These are phyloP conservation scores for Pollicipes pollicipes DNA, from an alignment of 1,140 invertebrate genomes.

Conservation along the genomic window DNA sequence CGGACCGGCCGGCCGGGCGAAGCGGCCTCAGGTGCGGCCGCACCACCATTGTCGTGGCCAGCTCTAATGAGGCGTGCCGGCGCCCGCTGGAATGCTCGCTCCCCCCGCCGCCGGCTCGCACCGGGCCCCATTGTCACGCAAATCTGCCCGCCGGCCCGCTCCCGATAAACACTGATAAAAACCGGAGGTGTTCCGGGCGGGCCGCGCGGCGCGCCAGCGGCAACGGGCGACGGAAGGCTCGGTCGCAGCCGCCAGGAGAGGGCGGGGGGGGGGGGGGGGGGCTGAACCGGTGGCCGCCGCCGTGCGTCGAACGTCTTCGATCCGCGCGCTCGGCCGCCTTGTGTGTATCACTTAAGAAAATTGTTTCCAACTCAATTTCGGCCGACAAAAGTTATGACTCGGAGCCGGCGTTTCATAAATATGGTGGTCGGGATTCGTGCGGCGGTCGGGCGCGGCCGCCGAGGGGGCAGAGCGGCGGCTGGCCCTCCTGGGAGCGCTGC, in stretches of 20 bases:
- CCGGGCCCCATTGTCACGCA: background rate
- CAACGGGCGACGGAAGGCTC: background rate
- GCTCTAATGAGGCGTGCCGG: background rate
- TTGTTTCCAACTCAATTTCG: slow-evolving; percentile 2
- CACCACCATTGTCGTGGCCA: background rate
- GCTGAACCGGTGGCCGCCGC: too few species aligned
- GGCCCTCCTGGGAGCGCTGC: background rate
- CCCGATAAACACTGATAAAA: background rate
- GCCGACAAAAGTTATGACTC: background rate
- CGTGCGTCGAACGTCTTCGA: background rate
- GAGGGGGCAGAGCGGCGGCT: too few species aligned
- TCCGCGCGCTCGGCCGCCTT: background rate
- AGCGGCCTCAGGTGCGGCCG: too few species aligned
- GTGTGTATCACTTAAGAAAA: slow-evolving; percentile 2
- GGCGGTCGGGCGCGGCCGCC: too few species aligned
- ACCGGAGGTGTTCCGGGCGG: too few species aligned
- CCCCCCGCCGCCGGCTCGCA: background rate
- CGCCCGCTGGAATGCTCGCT: background rate
- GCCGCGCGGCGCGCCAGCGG: too few species aligned
- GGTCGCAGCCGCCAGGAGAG: too few species aligned
- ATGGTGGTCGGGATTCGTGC: background rate
- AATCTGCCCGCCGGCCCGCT: background rate
- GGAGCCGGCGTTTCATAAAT: background rate
- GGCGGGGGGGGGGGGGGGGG: too few species aligned
- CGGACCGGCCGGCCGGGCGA: too few species aligned